Base-by-base conservation (phyloP, 2,113 vertebrate genomes). In the Pyrgilauda ruficollis region DNA sequence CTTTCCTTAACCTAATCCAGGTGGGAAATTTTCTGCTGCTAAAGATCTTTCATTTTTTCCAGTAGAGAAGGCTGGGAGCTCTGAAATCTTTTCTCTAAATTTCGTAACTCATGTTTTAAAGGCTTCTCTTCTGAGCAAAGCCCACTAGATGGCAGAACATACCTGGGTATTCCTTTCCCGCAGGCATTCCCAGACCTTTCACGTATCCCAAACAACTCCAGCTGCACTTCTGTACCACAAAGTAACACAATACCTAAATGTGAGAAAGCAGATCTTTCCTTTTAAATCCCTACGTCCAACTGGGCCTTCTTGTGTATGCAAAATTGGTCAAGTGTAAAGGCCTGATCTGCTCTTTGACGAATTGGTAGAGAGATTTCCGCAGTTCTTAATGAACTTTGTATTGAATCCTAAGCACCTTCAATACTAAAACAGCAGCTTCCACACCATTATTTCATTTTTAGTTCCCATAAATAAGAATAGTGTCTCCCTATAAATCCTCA, bases 141-240 rank as follows among this genome's bases (percentile, higher is more conserved):
- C 59, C 95, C 97, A 89, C 95, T 90, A 97, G 97, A 78, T 96
- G 97, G 97, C 97, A 90, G 93, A 66, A 85, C 66, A 44, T 47
- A 9, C 93, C 73, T 50, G 68, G 35, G 5, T 67, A n/a, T 90
- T 69, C 37, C 33, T 63, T 61, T 27, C 23, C n/a, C 12, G 2
- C 2, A 9, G 20, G 30, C 37, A 73, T 31, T 66, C 59, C 52
- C 30, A 41, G 52, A 10, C 27, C 30, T 70, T 88, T 50, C 52
- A 6, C 16, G 1, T 14, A 12, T 33, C 58, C 37, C 58, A 15
- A 31, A 26, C 20, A 63, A 33, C 21, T 30, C 46, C 66, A 44
- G 22, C 0, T 1, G 22, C n/a, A 18, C 31, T 69, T 69, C 58
- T 61, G 24, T 39, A 12, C 41, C 50, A 31, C 2, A 0, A 44